Percentiles rank a stretch among this genome's conserved stretches.
These are phyloP conservation scores for Busseola fusca DNA, from an alignment of 2,888 invertebrate genomes.

Conservation along the genomic window DNA sequence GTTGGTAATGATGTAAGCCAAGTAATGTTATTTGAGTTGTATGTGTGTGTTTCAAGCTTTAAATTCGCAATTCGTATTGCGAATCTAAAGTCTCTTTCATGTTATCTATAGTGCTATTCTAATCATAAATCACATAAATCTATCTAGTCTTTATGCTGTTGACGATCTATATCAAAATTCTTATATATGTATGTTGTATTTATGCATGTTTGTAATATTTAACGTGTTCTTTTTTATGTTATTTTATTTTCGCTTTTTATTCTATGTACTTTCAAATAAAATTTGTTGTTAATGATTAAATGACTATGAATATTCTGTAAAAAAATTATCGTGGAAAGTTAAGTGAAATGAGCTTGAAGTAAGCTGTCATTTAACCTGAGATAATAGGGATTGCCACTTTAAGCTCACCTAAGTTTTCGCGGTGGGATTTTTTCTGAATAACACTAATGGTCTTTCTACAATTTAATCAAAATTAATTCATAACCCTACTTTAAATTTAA, in stretches of 20 bases:
- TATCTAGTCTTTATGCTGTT: too few relatives aligned
- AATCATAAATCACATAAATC: too few relatives aligned
- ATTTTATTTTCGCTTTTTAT: too few relatives aligned
- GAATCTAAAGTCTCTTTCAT: not conserved
- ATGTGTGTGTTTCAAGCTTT: not conserved
- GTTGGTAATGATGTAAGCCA: too few relatives aligned
- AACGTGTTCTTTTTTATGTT: too few relatives aligned
- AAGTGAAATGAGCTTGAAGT: not conserved
- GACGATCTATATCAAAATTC: too few relatives aligned
- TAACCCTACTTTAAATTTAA: not conserved
- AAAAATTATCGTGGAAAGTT: not conserved
- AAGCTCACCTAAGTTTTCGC: not conserved
- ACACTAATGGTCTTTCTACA: not conserved
- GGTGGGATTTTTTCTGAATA: not conserved
- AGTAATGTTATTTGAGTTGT: too few relatives aligned
- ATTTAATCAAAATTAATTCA: not conserved
- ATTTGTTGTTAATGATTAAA: too few relatives aligned
- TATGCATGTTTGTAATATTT: too few relatives aligned
- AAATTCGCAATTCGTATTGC: not conserved
- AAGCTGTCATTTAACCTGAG: not conserved
- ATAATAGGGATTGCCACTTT: not conserved
- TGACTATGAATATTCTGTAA: too few relatives aligned
- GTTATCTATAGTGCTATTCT: not conserved
- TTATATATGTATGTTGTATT: too few relatives aligned
- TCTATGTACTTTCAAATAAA: too few relatives aligned